Base-by-base conservation (phyloP, 2,797 vertebrate genomes). In the Valencia hispanica region DNA sequence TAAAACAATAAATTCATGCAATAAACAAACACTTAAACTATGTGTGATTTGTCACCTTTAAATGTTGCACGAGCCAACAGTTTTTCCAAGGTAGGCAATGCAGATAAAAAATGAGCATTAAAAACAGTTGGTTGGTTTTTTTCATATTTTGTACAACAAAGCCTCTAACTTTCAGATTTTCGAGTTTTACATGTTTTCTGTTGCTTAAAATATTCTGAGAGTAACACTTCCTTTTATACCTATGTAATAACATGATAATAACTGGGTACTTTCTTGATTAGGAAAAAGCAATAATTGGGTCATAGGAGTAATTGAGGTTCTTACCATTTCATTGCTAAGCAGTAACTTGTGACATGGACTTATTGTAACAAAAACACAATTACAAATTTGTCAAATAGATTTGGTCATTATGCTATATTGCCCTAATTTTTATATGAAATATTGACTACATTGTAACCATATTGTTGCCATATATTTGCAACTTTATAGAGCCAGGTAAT, bases 1-100 rank as follows among this genome's bases (percentile, higher is more conserved):
- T 97, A 96, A 95, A 95, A 96, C 95, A 97, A 97, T 95, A 95
- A 97, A 95, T 89, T 96, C 96, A 97, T 97, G 96, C 97, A 96
- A 96, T 94, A 93, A 94, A 95, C 92, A 90, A 82, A 73, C 59
- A 39, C 43, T 55, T 41, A 81, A 74, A 57, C 65, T n/a, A n/a
- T 51, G 79, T 82, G 66, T 81, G 79, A 3, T 73, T 83, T 87
- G 10, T 66, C 63, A 41, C 11, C 36, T 66, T 74, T 27, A 11
- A 22, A 36, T 48, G 8, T 25, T 55, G 11, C 30, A 45, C 30
- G 1, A 25, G 10, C 11, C 5, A n/a, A n/a, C 14, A 39, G 2
- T 41, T n/a, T n/a, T n/a, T n/a, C n/a, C n/a, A n/a, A n/a, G n/a
- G n/a, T n/a, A n/a, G n/a, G n/a, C 10, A 17, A 1, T 30, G 27